Base-by-base conservation (phyloP, 1,140 invertebrate genomes). In the Heterodera carotae region DNA sequence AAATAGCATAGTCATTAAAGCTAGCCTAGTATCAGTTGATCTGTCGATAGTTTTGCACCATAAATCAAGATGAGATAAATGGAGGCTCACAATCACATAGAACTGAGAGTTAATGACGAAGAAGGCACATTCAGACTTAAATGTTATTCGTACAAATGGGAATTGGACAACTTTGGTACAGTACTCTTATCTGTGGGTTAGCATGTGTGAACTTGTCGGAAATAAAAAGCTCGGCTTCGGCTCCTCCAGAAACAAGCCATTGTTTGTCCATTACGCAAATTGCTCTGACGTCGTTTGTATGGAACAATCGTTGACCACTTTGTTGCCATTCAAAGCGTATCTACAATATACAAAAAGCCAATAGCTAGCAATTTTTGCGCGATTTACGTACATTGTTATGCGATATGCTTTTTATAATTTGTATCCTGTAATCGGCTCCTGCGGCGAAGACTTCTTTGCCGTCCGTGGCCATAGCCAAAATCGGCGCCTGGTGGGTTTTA, bases 161-260 rank as follows among this genome's bases (percentile, higher is more conserved):
- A 56, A 75, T n/a, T 56, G 39, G 79, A 22, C 66, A 60, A 39
- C 7, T 33, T 7, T 67, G 53, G 53, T 36, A 43, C n/a, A 29
- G n/a, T 34, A 69, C 77, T 18, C 36, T 29, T 36, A 36, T 76
- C 39, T 74, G 72, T 25, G 72, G 72, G 31, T 74, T 74, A 5
- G 36, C 59, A 62, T 64, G 59, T 1, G 39, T 33, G 31, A 29
- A 29, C 29, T 43, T 34, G 48, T 82, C 59, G 4, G 82, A 83
- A 70, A 83, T 70, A 56, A 76, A 71, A 22, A 83, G 62, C 25
- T 84, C 70, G 48, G 84, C 80, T 56, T 85, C 82, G 12, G 81
- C 70, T 22, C 82, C 82, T 27, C 83, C 82, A 64, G 82, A 83
- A 59, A 83, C 31, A 1, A 83, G 70, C 80, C 80, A 83, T 25